Percentiles rank a stretch among this genome's conserved stretches.
Evolutionary conservation across 2,797 vertebrate species (phyloP).

Genomic region (Anomalospiza imberbis): DNA sequence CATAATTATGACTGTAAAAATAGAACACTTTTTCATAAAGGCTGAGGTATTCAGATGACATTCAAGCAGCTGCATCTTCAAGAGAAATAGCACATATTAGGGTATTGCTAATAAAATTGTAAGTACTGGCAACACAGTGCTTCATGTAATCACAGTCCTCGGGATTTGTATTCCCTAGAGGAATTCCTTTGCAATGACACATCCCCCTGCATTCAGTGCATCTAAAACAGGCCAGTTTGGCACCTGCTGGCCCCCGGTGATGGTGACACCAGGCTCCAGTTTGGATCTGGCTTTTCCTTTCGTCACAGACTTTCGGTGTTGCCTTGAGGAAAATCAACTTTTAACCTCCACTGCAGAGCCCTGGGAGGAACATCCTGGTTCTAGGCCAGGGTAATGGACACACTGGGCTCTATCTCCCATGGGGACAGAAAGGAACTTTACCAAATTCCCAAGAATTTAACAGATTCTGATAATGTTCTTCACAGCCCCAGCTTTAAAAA

Average conservation of each 20-base stretch:
- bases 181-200: not conserved
- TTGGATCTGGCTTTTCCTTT: not conserved
- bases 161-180: not conserved
- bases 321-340: not conserved
- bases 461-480: not conserved
- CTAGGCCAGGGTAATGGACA: not conserved
- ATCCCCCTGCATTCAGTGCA: not conserved
- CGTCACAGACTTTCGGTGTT: rapidly evolving
- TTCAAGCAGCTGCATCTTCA: slow-evolving; percentile 66
- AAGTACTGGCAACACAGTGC: slow-evolving; percentile 28
- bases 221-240: not conserved
- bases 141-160: slow-evolving; percentile 21
- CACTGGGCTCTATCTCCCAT: rapidly evolving
- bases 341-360: not conserved
- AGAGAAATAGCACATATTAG: slow-evolving; percentile 51
- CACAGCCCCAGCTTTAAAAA: not conserved
- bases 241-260: not conserved
- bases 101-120: slow-evolving; percentile 49
- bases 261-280: not conserved
- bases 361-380: not conserved
- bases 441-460: not conserved
- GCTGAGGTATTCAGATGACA: slow-evolving; percentile 68
- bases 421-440: not conserved
- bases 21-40: slow-evolving; percentile 65
- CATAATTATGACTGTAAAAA: slow-evolving; percentile 65